A percentile compares a stretch with the other conserved stretches of the same genome.
Conservation (phyloP, 2,888 invertebrate genomes). For the Cataglyphis rosenhaueri region DNA sequence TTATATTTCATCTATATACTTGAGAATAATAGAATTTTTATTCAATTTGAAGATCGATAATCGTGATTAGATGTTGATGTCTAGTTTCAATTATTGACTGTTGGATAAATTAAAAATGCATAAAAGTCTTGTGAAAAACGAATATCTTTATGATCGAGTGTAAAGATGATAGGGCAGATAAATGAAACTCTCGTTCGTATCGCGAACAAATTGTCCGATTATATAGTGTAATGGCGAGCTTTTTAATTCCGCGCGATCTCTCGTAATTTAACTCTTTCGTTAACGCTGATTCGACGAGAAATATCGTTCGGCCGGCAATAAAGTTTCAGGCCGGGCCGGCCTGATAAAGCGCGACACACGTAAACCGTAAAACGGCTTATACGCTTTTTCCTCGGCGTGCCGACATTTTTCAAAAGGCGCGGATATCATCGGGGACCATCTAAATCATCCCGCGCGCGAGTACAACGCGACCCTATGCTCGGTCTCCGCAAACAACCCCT, state of each 20-base stretch:
- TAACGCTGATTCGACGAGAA: conserved; percentile 74
- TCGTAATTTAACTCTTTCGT: conserved; percentile 60
- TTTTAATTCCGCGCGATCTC: conserved; percentile 61
- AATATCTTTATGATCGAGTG: background rate
- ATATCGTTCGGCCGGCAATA: conserved; percentile 71
- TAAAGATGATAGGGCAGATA: conserved; percentile 16
- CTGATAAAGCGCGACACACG: conserved; percentile 69
- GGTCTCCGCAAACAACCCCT: conserved; percentile 70
- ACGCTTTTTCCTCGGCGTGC: conserved; percentile 69
- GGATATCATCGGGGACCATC: conserved; percentile 76
- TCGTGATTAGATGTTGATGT: background rate
- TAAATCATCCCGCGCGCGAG: conserved; percentile 73
- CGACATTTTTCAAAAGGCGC: conserved; percentile 76
- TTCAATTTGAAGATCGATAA: conserved; percentile 10
- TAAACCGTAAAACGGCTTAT: conserved; percentile 63
- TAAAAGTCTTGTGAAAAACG: background rate
- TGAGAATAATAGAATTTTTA: background rate
- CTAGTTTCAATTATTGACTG: background rate
- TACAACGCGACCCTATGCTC: conserved; percentile 72
- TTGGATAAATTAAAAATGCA: background rate
- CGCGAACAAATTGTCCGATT: conserved; percentile 41
- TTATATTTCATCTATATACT: background rate
- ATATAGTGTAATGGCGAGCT: conserved; percentile 36
- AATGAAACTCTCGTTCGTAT: conserved; percentile 18
- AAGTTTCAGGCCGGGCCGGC: conserved; percentile 59